Evolutionary conservation across 2,113 vertebrate species (phyloP), one percentile per base, ranked within the genome.

Genomic region (Gymnobelideus leadbeateri): DNA sequence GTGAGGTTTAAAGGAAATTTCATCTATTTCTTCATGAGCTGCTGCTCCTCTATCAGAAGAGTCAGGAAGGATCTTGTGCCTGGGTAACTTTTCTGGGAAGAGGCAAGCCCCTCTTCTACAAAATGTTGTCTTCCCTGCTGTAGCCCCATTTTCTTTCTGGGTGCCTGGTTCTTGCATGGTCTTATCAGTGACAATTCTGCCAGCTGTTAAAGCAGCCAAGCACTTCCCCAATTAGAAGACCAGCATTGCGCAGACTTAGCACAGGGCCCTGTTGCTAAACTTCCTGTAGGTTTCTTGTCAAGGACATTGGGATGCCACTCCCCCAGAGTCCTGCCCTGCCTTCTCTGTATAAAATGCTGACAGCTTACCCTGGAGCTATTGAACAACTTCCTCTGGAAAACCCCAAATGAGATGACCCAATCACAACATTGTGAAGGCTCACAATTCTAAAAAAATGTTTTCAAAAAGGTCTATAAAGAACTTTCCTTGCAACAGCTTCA

Each of bases 71-170:
- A 49, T 47, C n/a, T 52, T 91, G 26, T 91, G 50, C 89, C 53
- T 53, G 92, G 77, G 91, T 94, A 51, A 25, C 61, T 23, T 90
- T 52, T 91, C 68, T 84, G 51, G 23, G 28, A 2, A 89, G 96
- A 94, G 19, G 8, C 51, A 50, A 55, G 16, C n/a, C 21, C 37
- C 93, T 51, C 37, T 96, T 93, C 52, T 84, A 89, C 31, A 77
- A 90, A 89, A 89, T 23, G 1, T 68, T 90, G 12, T 92, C n/a
- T 61, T 55, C 43, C 6, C 89, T 89, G 8, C 21, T 24, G 1
- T 84, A 47, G 25, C 28, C 16, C 10, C 89, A 9, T 37, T 68
- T 96, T 31, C 7, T 9, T 91, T 51, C 47, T 25, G 92, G 10
- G 19, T 9, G 23, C 23, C 53, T 16, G 55, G 49, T 91, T 51